These are phyloP conservation scores for Lacanobia wlatinum DNA, from an alignment of 2,888 invertebrate genomes.

Conservation along the genomic window DNA sequence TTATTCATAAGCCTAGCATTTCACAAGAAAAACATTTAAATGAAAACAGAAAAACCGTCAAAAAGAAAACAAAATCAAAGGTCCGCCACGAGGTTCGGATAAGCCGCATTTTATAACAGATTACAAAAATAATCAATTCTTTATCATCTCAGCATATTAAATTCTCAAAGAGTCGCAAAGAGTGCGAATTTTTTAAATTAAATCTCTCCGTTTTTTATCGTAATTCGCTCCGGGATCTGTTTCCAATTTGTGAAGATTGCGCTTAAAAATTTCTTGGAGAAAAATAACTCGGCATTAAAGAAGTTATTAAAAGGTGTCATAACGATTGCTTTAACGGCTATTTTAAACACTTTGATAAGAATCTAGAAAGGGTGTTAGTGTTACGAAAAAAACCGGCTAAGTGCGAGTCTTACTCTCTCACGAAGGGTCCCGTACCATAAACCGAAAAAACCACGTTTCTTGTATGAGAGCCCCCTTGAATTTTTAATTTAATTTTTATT, in stretches of 20 bases:
- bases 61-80: conserved; percentile 31
- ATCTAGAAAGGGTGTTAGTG: neutral
- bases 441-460: too few species aligned
- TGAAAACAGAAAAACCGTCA: neutral
- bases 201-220: conserved; percentile 62
- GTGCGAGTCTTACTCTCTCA: too few species aligned
- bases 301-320: conserved; percentile 53
- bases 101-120: conserved; percentile 49
- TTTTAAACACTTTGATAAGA: conserved; percentile 11
- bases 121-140: conserved; percentile 55
- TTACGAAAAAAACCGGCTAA: too few species aligned
- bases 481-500: too few species aligned
- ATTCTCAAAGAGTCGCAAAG: conserved; percentile 55
- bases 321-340: conserved; percentile 29
- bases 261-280: conserved; percentile 33
- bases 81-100: conserved; percentile 3
- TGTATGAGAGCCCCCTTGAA: too few species aligned
- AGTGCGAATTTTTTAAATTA: conserved; percentile 65
- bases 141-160: conserved; percentile 62
- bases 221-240: conserved; percentile 45
- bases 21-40: neutral
- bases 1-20: neutral
- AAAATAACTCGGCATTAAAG: conserved; percentile 48
- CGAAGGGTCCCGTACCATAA: too few species aligned
- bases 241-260: conserved; percentile 61